A percentile compares a stretch with the other conserved stretches of the same genome.
These are phyloP conservation scores for Ectropis grisescens DNA, from an alignment of 1,140 invertebrate genomes.

Conservation along the genomic window DNA sequence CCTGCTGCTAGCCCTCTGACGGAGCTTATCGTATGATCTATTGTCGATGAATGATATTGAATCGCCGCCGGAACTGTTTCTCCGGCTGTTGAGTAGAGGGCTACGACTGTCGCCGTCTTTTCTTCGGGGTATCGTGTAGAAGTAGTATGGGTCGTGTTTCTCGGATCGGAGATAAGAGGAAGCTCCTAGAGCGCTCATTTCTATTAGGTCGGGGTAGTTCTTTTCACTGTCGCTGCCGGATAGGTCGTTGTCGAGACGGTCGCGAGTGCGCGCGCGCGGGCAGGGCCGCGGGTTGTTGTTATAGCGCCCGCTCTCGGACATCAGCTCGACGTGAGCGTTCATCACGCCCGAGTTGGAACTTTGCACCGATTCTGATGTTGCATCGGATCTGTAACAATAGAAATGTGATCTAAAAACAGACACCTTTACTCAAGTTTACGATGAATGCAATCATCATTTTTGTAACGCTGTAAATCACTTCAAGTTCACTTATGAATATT, in stretches of 20 bases:
- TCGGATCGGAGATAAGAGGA: conserved; percentile 47
- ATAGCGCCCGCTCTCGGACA: conserved; percentile 64
- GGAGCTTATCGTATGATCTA: conserved; percentile 36
- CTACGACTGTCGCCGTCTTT: conserved; percentile 77
- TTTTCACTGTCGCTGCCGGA: conserved; percentile 72
- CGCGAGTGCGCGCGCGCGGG: conserved; percentile 37
- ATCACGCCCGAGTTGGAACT: conserved; percentile 51
- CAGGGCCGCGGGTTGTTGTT: conserved; percentile 52
- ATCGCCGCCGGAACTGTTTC: conserved; percentile 61
- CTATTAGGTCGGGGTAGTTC: conserved; percentile 78
- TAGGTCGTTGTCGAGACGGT: conserved; percentile 70
- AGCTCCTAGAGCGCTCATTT: conserved; percentile 71
- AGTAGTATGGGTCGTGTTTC: conserved; percentile 59
- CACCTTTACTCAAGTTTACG: too few species aligned
- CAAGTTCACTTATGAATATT: too few species aligned
- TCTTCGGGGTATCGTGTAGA: conserved; percentile 74
- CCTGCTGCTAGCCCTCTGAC: conserved; percentile 31
- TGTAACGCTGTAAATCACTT: too few species aligned
- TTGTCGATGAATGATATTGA: conserved; percentile 39
- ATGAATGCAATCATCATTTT: too few species aligned
- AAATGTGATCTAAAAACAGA: too few species aligned
- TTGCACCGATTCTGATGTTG: conserved; percentile 46
- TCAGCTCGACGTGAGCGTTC: conserved; percentile 55
- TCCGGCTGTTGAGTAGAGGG: conserved; percentile 70
- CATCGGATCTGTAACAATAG: conserved; percentile 52